Evolutionary conservation across 1,140 invertebrate genomes (phyloP), one percentile per base, ranked within the genome.

Genomic region (Ooceraea biroi): DNA sequence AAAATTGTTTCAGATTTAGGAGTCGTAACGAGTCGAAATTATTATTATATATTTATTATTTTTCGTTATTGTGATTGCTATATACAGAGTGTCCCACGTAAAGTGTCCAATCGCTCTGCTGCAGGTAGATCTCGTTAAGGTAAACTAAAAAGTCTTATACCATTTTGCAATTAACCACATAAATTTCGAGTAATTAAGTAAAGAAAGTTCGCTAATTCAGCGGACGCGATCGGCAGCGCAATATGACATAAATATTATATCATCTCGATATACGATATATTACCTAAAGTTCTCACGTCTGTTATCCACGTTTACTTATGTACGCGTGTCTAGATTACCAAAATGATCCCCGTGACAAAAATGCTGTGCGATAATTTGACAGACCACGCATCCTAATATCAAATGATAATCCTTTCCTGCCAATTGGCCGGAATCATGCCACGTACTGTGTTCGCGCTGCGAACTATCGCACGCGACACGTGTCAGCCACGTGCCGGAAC

Each of bases 401-500:
- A 19, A 61, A 25, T 22, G 76, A 57, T 66, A 80, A 85, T 72
- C 65, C 36, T 85, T 88, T 82, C 61, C 73, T 76, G 87, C 72
- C 87, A 88, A 88, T 88, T 88, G 63, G 58, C 58, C 50, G 58
- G 12, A 83, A 60, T 27, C 72, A 52, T 72, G 30, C 27, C 71
- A 50, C 76, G 46, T 46, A 65, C 77, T 82, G 73, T 17, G 36
- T 61, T 50, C 63, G 2, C 27, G 8, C 60, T 61, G 41, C 74
- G 48, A 86, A 73, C 12, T 69, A 82, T 77, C 76, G 65, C 68
- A 55, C 65, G 48, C 48, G 83, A 58, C 90, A 87, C 90, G 90
- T 90, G 90, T 1, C 84, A n/a, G 87, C 61, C 90, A 91, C 90
- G 90, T 89, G 90, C 58, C 83, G 12, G 50, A 82, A 77, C 63